A percentile compares a stretch with the other conserved stretches of the same genome.
These are phyloP conservation scores for Phaethon lepturus DNA, from an alignment of 2,113 vertebrate species.

Conservation along the genomic window DNA sequence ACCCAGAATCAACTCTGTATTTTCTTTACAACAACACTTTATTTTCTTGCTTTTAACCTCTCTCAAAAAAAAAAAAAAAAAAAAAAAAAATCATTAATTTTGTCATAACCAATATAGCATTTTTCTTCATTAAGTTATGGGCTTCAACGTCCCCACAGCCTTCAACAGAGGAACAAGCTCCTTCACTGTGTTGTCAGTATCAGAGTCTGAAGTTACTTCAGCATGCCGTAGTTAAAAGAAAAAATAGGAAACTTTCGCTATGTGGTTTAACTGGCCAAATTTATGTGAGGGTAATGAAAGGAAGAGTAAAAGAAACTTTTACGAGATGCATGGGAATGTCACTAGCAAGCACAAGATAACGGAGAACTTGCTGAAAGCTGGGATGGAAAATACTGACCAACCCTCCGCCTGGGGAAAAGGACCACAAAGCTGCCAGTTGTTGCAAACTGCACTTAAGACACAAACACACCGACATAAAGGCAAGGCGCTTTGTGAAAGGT, in stretches of 20 bases:
- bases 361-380: not conserved
- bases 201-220: not conserved
- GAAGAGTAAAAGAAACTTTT: not conserved
- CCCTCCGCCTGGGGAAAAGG: not conserved
- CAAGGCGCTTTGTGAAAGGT: not conserved
- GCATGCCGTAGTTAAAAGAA: not conserved
- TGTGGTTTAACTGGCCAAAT: not conserved
- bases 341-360: not conserved
- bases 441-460: not conserved
- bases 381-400: constrained; percentile 4
- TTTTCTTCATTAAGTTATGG: not conserved
- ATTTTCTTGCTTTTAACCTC: not conserved
- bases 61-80: not conserved
- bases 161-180: not conserved
- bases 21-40: not conserved
- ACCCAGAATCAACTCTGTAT: not conserved
- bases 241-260: not conserved
- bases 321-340: not conserved
- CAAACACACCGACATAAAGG: not conserved
- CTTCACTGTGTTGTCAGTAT: not conserved
- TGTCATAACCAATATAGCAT: not conserved
- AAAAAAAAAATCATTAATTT: not conserved
- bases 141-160: not conserved
- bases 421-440: not conserved
- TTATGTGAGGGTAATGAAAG: not conserved